These are phyloP conservation scores for Aphelinus atriplicis DNA, from an alignment of 1,140 invertebrate genomes.

Conservation along the genomic window DNA sequence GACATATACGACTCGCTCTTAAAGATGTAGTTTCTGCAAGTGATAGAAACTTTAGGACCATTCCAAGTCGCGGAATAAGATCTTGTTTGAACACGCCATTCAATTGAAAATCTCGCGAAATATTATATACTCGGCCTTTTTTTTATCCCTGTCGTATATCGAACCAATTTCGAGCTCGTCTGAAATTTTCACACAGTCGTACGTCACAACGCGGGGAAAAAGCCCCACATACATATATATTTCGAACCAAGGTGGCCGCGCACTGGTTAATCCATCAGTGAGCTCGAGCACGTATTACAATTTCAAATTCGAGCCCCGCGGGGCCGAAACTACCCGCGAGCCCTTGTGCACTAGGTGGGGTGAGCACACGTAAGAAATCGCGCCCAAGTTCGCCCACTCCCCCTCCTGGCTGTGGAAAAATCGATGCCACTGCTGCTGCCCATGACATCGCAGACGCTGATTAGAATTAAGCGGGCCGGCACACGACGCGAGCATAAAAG, in stretches of 20 bases:
- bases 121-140: too few species aligned
- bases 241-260: too few species aligned
- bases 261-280: too few species aligned
- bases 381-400: neutral
- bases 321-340: neutral
- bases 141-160: too few species aligned
- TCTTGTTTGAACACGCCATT: neutral
- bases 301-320: constrained; percentile 6
- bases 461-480: constrained; percentile 45
- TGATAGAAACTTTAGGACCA: constrained; percentile 6
- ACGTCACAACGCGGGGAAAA: too few species aligned
- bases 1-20: constrained; percentile 9
- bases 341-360: too few species aligned
- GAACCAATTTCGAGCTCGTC: too few species aligned
- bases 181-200: too few species aligned
- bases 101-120: too few species aligned
- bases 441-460: constrained; percentile 45
- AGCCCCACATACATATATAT: too few species aligned
- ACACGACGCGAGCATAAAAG: constrained; percentile 36
- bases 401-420: constrained; percentile 1
- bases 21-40: constrained; percentile 14
- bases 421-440: constrained; percentile 43
- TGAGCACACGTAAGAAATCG: neutral
- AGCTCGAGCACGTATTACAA: constrained; percentile 8
- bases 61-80: neutral